Conservation (phyloP, 2,888 invertebrate species). For the Teinopalpus imperialis region DNA sequence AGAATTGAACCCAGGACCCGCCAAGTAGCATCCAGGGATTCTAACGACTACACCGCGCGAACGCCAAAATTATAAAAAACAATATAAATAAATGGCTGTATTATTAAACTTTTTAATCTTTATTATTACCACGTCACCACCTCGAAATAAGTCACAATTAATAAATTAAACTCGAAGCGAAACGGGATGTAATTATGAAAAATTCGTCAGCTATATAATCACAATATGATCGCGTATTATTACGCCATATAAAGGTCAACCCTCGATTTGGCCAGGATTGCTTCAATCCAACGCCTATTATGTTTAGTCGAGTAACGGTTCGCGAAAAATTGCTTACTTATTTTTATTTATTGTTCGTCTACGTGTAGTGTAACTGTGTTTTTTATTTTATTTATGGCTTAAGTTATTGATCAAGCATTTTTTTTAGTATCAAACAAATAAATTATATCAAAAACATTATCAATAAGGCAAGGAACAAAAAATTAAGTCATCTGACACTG, state of each 20-base stretch:
- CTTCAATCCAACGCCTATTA: not conserved
- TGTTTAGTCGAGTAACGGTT: not conserved
- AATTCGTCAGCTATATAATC: slow-evolving; percentile 1
- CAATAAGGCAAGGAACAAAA: too few species aligned
- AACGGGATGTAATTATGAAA: slow-evolving; percentile 12
- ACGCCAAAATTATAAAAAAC: too few species aligned
- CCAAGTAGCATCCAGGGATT: too few species aligned
- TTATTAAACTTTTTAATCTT: slow-evolving; percentile 11
- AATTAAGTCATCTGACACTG: too few species aligned
- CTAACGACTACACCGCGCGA: too few species aligned
- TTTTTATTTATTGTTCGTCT: slow-evolving; percentile 6
- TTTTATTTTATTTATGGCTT: too few species aligned
- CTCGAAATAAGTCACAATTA: slow-evolving; percentile 6
- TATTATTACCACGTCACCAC: slow-evolving; percentile 5
- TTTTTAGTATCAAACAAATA: too few species aligned
- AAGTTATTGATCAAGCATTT: too few species aligned
- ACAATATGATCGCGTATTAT: slow-evolving; percentile 1
- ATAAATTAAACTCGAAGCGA: not conserved
- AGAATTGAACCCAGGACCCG: too few species aligned
- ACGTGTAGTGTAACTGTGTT: too few species aligned
- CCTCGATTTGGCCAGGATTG: not conserved
- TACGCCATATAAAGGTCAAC: slow-evolving; percentile 8
- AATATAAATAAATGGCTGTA: too few species aligned
- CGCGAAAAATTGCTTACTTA: not conserved
- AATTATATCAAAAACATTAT: too few species aligned